Base-by-base conservation (phyloP, 2,797 vertebrate genomes). In the Schizothorax lantsangensis region DNA sequence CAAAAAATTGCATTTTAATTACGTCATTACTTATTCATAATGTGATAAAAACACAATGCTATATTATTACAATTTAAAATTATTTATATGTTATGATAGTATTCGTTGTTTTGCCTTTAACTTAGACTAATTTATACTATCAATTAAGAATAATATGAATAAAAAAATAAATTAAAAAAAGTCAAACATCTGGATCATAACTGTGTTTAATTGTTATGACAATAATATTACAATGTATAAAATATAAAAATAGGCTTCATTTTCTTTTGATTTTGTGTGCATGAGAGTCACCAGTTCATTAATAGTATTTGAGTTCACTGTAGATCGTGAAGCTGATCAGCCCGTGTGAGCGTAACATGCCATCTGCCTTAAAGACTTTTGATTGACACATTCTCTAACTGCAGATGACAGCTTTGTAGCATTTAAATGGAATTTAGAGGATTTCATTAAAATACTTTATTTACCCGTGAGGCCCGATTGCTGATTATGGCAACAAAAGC, bases 371-470 rank as follows among this genome's bases (percentile, higher is more conserved):
- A 66, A 81, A 62, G 17, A 47, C 59, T 66, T 75, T 84, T 84
- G 83, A 84, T 84, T 84, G 72, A 84, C 83, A 77, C 57, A 26
- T 66, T 84, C 30, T 49, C 72, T 84, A 84, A 84, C 43, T 40
- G 19, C 43, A 26, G 11, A 66, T 68, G 73, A 77, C 43, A 21
- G 83, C 36, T 64, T 75, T 77, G 57, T 84, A 84, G 72, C 79
- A 36, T 86, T 79, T 72, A 86, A 86, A 80, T 33, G 64, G 15
- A 85, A 71, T 71, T 73, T 57, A 40, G 30, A 17, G 26, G 49
- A 84, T 84, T 84, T 68, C 59, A 26, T 75, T 64, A 52, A 84
- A 77, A 77, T 47, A 38, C 72, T 49, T 77, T 38, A 38, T 84
- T 38, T 66, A 4, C 43, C 83, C 57, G 14, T 26, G 43, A 84